Percentiles rank a stretch among this genome's conserved stretches.
phyloP scores from a whole-genome alignment of 2,888 invertebrate genomes.

The Stenoptilia bipunctidactyla region DNA sequence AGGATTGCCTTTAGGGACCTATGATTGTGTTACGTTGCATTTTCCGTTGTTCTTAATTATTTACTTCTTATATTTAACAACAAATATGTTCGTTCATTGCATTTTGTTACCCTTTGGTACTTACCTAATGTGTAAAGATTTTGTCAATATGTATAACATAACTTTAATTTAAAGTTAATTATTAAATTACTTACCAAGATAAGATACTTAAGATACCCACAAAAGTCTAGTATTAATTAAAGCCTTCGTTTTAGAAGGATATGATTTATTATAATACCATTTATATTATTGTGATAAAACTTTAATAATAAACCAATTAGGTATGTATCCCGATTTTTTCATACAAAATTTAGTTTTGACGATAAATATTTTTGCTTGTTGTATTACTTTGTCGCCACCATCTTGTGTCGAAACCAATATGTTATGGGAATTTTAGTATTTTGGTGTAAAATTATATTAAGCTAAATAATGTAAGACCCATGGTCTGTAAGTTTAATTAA shows the following conservation, averaged over 20 bases:
- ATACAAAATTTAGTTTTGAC: slow-evolving; percentile 9
- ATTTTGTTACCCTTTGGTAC: slow-evolving; percentile 16
- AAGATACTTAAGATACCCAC: neutral
- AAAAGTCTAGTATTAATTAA: slow-evolving; percentile 12
- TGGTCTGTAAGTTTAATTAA: slow-evolving; percentile 55
- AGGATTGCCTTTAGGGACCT: too few species aligned
- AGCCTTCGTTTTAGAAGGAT: slow-evolving; percentile 58
- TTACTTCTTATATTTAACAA: slow-evolving; percentile 1
- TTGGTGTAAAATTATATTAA: slow-evolving; percentile 21
- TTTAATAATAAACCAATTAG: slow-evolving; percentile 4
- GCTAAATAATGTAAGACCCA: slow-evolving; percentile 44
- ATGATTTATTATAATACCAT: slow-evolving; percentile 23
- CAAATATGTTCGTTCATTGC: slow-evolving; percentile 8
- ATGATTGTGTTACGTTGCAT: slow-evolving; percentile 28
- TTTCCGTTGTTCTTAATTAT: slow-evolving; percentile 15
- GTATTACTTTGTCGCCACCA: slow-evolving; percentile 23
- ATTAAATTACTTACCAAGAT: slow-evolving; percentile 1
- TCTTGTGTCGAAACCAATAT: slow-evolving; percentile 13
- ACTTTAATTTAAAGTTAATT: neutral
- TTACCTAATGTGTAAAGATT: slow-evolving; percentile 14
- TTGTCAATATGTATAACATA: neutral
- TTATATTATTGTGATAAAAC: slow-evolving; percentile 14
- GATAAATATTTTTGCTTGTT: slow-evolving; percentile 32
- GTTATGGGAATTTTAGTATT: slow-evolving; percentile 12
- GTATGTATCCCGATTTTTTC: slow-evolving; percentile 1